Percentiles rank a stretch among this genome's conserved stretches.
phyloP scores from a whole-genome alignment of 2,113 vertebrate species.

The Centropus unirufus region DNA sequence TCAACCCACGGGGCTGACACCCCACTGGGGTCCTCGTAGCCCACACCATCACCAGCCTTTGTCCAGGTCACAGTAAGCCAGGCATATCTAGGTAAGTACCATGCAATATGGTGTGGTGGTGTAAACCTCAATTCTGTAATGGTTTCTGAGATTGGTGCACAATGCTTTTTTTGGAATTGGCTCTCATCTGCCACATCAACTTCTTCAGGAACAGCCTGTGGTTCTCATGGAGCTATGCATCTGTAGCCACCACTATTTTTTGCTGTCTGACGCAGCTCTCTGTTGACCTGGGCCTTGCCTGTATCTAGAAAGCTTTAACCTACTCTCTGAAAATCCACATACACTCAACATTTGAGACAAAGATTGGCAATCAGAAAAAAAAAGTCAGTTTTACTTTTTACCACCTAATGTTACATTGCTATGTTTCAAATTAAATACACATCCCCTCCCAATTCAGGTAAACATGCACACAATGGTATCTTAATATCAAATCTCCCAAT shows the following conservation, averaged over 20 bases:
- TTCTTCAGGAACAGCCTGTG: background rate
- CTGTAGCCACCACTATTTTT: background rate
- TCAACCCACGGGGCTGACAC: background rate
- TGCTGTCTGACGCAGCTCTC: background rate
- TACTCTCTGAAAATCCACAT: background rate
- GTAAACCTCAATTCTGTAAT: background rate
- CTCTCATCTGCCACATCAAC: background rate
- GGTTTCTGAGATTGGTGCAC: background rate
- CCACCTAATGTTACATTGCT: background rate
- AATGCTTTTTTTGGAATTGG: background rate
- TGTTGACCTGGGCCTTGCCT: background rate
- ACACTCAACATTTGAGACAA: background rate
- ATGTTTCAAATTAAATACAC: background rate
- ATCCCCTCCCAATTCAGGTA: background rate
- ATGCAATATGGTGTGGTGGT: background rate
- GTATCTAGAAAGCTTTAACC: background rate
- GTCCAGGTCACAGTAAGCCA: conserved; percentile 31
- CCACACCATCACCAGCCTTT: background rate
- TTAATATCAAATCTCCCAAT: background rate
- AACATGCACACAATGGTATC: fast-evolving
- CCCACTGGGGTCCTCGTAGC: background rate
- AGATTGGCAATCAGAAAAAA: background rate
- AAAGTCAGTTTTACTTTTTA: background rate
- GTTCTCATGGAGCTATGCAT: fast-evolving
- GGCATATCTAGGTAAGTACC: background rate